These are phyloP conservation scores for Harpagifer antarcticus DNA, from an alignment of 2,797 vertebrate genomes.

Conservation along the genomic window DNA sequence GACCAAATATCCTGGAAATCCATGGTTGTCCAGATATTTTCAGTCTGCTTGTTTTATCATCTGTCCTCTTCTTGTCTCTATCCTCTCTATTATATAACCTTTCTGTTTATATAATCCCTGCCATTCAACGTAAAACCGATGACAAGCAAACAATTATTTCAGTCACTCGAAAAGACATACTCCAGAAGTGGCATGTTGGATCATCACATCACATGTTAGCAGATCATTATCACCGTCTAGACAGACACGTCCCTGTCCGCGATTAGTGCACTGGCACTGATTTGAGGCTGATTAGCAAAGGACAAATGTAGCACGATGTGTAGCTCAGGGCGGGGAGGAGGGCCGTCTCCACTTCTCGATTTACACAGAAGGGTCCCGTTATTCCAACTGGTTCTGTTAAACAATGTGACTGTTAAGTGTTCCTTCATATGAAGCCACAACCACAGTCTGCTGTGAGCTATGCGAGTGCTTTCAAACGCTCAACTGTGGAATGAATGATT, in stretches of 20 bases:
- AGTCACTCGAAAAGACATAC: neutral
- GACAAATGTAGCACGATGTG: conserved; percentile 19
- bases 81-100: neutral
- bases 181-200: conserved; percentile 31
- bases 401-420: conserved; percentile 18
- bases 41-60: conserved; percentile 5
- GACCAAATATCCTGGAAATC: neutral
- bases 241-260: conserved; percentile 57
- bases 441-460: conserved; percentile 25
- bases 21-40: neutral
- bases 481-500: conserved; percentile 69
- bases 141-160: conserved; percentile 26
- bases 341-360: neutral
- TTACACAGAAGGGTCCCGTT: conserved; percentile 12
- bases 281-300: conserved; percentile 46
- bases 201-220: conserved; percentile 56
- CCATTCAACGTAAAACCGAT: conserved; percentile 6
- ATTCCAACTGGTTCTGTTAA: conserved; percentile 43
- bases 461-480: conserved; percentile 33
- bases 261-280: conserved; percentile 53
- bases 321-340: neutral
- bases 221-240: conserved; percentile 79
- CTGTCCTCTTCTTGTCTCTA: neutral
- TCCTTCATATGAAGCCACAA: conserved; percentile 33
- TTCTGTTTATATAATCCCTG: conserved; percentile 3